Base-by-base conservation (phyloP, 1,140 invertebrate species). In the Drosophila setifemur region DNA sequence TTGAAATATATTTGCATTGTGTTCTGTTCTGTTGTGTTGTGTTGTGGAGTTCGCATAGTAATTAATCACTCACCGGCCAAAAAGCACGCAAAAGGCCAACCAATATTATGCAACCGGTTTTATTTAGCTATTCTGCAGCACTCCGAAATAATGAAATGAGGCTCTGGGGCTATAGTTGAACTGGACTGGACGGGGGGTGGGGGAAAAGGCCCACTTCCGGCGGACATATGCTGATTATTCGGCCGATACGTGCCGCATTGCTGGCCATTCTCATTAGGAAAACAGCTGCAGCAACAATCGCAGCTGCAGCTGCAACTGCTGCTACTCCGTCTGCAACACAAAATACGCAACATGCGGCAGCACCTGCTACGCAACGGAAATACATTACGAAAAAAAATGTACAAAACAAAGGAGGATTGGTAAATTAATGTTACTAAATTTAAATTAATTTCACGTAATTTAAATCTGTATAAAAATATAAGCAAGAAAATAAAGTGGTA, bases 181-280 rank as follows among this genome's bases (percentile, higher is more conserved):
- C 4, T 4, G 14, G 11, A 14, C 4, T 1, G 11, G n/a, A 16
- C 23, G 8, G 4, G 3, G 47, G 44, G 14, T 18, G 11, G 29
- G 9, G 21, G 21, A 21, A 2, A 28, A 53, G 48, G 31, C 58
- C 28, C 44, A 57, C 52, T 43, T 42, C 49, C 66, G 61, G 28
- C 52, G 47, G 73, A 61, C 73, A 82, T 71, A 74, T 73, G 73
- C 63, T 64, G 72, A 82, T 82, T 55, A 82, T 76, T 57, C 63
- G 72, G 72, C 40, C 61, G 55, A 19, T 52, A 42, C 45, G 35
- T 63, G 58, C 44, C 63, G 44, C 61, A 66, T 76, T 69, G 63
- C 73, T 58, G 77, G 39, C 44, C 74, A 55, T 72, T 75, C 68
- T 82, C 67, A 77, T 81, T 54, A 64, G 55, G 67, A 26, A 42